Base-by-base conservation (phyloP, 30 jellyfish, hydroid and myxozoan genomes). In the Aurelia aurita region DNA sequence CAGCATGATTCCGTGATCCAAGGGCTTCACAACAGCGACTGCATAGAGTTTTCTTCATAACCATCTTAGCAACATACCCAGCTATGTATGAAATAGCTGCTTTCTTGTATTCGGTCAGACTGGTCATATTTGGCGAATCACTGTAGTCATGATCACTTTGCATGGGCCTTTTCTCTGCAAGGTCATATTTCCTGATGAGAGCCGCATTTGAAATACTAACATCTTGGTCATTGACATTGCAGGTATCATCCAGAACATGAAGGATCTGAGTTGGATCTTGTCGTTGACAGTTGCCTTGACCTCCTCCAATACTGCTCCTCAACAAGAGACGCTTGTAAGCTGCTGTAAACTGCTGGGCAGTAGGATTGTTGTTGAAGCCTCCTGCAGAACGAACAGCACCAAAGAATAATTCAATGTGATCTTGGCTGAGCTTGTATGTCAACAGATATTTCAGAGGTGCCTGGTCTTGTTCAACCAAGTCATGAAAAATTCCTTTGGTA, bases 401-500 rank as follows among this genome's bases (percentile, higher is more conserved):
- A n/a, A n/a, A n/a, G n/a, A n/a, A n/a, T n/a, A 81, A 79, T 77
- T 89, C 96, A 31, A 89, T 73, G 44, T 81, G 97, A 58, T 89
- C 94, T 63, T 89, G 97, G 31, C 91, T 55, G 44, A 89, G 64
- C 75, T 82, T 89, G 62, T 89, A 84, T 9, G 87, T 82, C 59
- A 83, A 31, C 43, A 89, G 79, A 43, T 89, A 74, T 23, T 66
- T 72, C 27, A 75, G 54, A 2, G 80, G 96, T 31, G 91, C 79
- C 14, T 66, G 31, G 16, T 54, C 76, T 9, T 20, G 46, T 23
- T 81, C 96, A 20, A 73, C 96, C 79, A 84, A 32, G 57, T 90
- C 96, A n/a, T 43, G 70, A 58, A 73, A 83, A 5, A 90, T 39
- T 29, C 53, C 93, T 32, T 84, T 39, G 29, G 76, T 84, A 55